Percentiles rank a stretch among this genome's conserved stretches.
Evolutionary conservation across 1,140 invertebrate genomes (phyloP).

Genomic region (Macrostomum lignano): DNA sequence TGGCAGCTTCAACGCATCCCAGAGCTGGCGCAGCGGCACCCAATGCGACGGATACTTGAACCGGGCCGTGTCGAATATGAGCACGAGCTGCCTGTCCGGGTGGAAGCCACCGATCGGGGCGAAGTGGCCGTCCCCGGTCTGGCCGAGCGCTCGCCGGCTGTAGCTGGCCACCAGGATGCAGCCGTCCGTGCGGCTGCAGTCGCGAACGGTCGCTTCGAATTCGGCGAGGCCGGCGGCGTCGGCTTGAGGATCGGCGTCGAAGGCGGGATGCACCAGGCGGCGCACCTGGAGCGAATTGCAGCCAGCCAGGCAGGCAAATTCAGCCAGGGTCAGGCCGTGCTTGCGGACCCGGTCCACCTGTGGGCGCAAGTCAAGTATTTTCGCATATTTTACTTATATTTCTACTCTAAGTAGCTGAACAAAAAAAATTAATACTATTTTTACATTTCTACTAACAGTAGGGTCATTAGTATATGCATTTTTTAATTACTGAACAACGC

Average conservation of each 20-base stretch:
- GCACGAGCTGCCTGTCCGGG: slow-evolving; percentile 14
- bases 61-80: slow-evolving; percentile 23
- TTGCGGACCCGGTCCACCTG: slow-evolving; percentile 10
- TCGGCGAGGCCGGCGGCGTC: not conserved
- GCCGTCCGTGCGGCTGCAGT: slow-evolving; percentile 8
- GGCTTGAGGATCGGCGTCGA: no score
- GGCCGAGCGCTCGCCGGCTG: slow-evolving; percentile 14
- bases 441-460: no score
- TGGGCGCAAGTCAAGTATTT: not conserved
- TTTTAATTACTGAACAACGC: no score
- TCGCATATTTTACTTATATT: no score
- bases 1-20: slow-evolving; percentile 15
- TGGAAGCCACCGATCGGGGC: slow-evolving; percentile 23
- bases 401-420: no score
- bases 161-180: slow-evolving; percentile 17
- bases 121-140: slow-evolving; percentile 25
- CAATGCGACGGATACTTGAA: slow-evolving; percentile 28
- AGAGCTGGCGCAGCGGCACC: slow-evolving; percentile 14
- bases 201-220: slow-evolving; percentile 1
- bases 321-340: slow-evolving; percentile 15
- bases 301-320: slow-evolving; percentile 17
- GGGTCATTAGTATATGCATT: no score
- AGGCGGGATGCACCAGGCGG: no score
- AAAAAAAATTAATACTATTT: no score
- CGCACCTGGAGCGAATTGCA: slow-evolving; percentile 13